Conservation (phyloP, 2,888 invertebrate genomes). For the Diadegma fenestrale region DNA sequence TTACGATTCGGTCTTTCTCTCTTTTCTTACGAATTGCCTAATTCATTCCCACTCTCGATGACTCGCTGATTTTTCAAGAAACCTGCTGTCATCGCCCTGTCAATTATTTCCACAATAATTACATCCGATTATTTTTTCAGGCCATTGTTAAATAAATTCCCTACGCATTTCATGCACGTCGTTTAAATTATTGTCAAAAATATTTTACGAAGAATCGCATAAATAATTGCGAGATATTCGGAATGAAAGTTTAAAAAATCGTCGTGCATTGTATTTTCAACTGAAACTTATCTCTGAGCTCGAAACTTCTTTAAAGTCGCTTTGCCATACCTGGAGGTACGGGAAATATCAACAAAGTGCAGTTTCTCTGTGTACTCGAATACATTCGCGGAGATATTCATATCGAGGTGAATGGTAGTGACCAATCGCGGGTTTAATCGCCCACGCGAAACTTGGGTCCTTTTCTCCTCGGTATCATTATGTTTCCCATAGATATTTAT, state of each 20-base stretch:
- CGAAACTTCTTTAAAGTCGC: neutral
- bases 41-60: constrained; percentile 6
- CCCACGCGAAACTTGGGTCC: constrained; percentile 56
- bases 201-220: neutral
- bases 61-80: neutral
- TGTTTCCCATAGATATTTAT: constrained; percentile 41
- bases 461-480: constrained; percentile 31
- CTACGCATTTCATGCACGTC: neutral
- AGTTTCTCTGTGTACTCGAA: constrained; percentile 4
- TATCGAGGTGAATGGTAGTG: constrained; percentile 29
- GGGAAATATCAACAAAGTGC: constrained; percentile 1
- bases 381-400: neutral
- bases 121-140: neutral
- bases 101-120: neutral
- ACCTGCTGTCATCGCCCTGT: neutral
- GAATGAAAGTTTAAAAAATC: neutral
- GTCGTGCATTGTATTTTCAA: neutral
- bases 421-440: constrained; percentile 59
- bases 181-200: neutral
- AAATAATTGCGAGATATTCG: neutral
- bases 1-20: constrained; percentile 4
- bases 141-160: neutral
- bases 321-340: neutral
- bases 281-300: neutral
- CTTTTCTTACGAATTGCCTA: neutral